Evolutionary conservation across 37 sponge, comb jelly and placozoan genomes (phyloP).

Genomic region (Chondrilla cf. caribensis): DNA sequence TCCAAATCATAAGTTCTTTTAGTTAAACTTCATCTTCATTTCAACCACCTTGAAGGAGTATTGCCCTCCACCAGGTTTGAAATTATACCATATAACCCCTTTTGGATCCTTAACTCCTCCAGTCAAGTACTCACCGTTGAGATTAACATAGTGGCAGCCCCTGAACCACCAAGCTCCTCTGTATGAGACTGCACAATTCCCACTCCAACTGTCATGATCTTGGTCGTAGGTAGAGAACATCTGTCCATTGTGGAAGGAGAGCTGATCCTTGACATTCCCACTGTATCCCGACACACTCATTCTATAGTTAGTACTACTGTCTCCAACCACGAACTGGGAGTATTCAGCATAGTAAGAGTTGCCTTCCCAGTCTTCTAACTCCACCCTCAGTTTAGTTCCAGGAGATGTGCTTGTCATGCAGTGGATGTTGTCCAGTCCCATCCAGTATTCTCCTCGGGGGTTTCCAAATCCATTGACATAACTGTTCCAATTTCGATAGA

Average conservation of each 20-base stretch:
- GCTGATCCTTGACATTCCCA: not conserved
- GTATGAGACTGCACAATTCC: too few species aligned
- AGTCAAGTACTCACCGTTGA: too few species aligned
- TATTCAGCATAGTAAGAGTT: slow-evolving; percentile 6
- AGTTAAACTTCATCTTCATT: too few species aligned
- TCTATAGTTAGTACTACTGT: not conserved
- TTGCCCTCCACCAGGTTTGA: too few species aligned
- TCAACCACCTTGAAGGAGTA: too few species aligned
- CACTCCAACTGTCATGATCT: slow-evolving; percentile 1
- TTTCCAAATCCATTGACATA: slow-evolving; percentile 16
- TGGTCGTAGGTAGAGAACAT: not conserved
- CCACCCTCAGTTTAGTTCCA: slow-evolving; percentile 8
- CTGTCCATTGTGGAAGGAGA: not conserved
- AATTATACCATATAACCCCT: too few species aligned
- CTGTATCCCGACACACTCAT: slow-evolving; percentile 19
- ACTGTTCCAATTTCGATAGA: slow-evolving; percentile 12
- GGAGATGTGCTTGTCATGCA: slow-evolving; percentile 5
- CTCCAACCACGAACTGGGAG: slow-evolving; percentile 12
- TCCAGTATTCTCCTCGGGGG: not conserved
- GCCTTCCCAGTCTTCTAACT: not conserved
- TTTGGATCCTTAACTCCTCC: too few species aligned
- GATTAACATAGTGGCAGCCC: too few species aligned
- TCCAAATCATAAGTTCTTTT: too few species aligned
- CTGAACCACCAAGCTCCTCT: too few species aligned
- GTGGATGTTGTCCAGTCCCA: slow-evolving; percentile 9